Evolutionary conservation across 2,888 invertebrate species (phyloP), one percentile per base, ranked within the genome.

Genomic region (Caenorhabditis uteleia): DNA sequence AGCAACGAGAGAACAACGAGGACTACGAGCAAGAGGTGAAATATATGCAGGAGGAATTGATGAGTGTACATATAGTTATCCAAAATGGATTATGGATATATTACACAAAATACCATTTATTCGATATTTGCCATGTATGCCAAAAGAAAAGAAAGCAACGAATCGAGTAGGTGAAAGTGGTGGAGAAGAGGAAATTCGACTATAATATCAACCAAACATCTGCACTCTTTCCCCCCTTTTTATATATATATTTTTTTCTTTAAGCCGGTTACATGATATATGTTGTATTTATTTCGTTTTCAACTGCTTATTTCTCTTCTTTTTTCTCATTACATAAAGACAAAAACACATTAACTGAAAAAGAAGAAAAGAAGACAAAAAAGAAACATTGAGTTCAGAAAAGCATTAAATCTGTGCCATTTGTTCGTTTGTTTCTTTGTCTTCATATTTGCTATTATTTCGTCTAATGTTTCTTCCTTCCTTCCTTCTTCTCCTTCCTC

Each of bases 1-100:
- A 10, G 80, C 77, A 5, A 77, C 80, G 10, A 70, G 80, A 7
- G 74, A 77, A 23, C 78, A 81, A 47, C 57, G 81, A 38, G 81
- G 81, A 8, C 72, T 81, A 1, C 51, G 69, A 31, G 75, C 75
- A 38, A 60, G 80, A 23, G 79, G 78, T 31, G 55, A 71, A 14
- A 50, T 74, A 20, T 71, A 74, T 54, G 77, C 68, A 6, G 77
- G 74, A 14, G 53, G 50, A 29, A 50, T 66, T 10, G 64, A 68
- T 36, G 70, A 68, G 20, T 55, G 57, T 39, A 64, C 66, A 10
- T 80, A 80, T 68, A 70, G 71, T 29, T 80, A 67, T 54, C 78
- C 78, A 7, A 49, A 45, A 26, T 48, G 55, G 43, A 50, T 70
- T 5, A 77, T 75, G 73, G 55, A 61, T 26, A 43, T 78, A 8